A percentile compares a stretch with the other conserved stretches of the same genome.
These are phyloP conservation scores for Pristiophorus japonicus DNA, from an alignment of 2,113 vertebrate species.

Conservation along the genomic window DNA sequence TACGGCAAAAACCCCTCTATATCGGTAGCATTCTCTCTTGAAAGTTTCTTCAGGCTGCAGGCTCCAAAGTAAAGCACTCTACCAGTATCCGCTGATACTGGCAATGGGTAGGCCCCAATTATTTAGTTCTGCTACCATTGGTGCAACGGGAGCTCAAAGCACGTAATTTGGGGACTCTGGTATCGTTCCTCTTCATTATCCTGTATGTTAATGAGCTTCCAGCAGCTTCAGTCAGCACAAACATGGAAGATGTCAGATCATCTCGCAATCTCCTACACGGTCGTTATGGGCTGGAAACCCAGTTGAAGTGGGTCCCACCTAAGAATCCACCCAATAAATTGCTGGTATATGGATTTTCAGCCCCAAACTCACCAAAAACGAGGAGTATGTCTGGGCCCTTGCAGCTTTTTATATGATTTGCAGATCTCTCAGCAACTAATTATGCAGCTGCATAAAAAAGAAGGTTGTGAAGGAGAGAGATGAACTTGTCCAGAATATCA, in stretches of 20 bases:
- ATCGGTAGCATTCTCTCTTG: background rate
- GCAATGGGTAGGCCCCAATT: background rate
- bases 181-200: background rate
- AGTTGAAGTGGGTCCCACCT: too few species aligned
- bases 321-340: background rate
- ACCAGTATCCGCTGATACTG: background rate
- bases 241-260: background rate
- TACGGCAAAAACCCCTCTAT: background rate
- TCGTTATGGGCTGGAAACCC: background rate
- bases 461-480: background rate
- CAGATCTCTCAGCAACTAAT: background rate
- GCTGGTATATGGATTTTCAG: background rate
- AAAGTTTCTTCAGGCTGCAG: background rate
- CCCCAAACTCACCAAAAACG: background rate
- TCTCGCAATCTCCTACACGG: background rate
- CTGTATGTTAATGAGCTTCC: background rate
- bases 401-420: background rate
- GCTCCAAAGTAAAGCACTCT: background rate
- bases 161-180: background rate
- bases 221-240: background rate
- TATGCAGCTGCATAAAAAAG: constrained; percentile 11
- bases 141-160: background rate
- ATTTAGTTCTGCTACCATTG: background rate
- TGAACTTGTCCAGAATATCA: constrained; percentile 29
- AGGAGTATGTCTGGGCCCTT: background rate